Evolutionary conservation across 2,113 vertebrate genomes (phyloP).

Genomic region (Cnemophilus loriae): DNA sequence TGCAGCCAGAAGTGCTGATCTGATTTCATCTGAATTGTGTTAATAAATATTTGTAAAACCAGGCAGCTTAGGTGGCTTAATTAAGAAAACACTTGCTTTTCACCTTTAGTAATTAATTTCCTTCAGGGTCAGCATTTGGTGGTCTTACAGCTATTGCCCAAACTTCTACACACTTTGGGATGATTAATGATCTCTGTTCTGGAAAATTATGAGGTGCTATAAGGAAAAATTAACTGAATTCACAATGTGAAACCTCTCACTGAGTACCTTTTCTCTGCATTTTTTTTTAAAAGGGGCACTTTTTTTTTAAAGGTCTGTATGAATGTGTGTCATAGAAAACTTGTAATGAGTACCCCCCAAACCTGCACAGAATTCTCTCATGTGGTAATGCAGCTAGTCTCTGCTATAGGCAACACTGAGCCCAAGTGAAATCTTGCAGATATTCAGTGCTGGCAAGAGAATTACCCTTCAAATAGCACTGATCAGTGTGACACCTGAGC

Average conservation of each 20-base stretch:
- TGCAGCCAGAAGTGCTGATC: conserved; percentile 44
- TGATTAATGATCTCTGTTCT: conserved; percentile 64
- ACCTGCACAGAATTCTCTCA: background rate
- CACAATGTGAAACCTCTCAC: conserved; percentile 44
- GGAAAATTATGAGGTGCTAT: conserved; percentile 67
- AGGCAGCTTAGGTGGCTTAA: conserved; percentile 67
- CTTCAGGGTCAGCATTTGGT: conserved; percentile 61
- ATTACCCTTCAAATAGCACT: background rate
- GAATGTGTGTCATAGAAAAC: background rate
- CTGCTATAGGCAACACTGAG: background rate
- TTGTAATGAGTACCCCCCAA: background rate
- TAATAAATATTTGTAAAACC: conserved; percentile 52
- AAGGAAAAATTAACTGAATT: conserved; percentile 54
- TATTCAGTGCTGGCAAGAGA: background rate
- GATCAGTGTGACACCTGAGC: background rate
- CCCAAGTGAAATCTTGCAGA: background rate
- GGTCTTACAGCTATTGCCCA: conserved; percentile 56
- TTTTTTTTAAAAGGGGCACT: too few relatives aligned
- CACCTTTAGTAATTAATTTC: conserved; percentile 68
- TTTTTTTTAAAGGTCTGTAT: background rate
- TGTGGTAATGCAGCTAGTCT: background rate
- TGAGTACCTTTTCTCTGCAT: background rate
- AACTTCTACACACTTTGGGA: conserved; percentile 41
- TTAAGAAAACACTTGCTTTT: conserved; percentile 71
- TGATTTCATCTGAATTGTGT: conserved; percentile 51